Conservation (phyloP, 2,888 invertebrate species). For the Folsomia manolachei region DNA sequence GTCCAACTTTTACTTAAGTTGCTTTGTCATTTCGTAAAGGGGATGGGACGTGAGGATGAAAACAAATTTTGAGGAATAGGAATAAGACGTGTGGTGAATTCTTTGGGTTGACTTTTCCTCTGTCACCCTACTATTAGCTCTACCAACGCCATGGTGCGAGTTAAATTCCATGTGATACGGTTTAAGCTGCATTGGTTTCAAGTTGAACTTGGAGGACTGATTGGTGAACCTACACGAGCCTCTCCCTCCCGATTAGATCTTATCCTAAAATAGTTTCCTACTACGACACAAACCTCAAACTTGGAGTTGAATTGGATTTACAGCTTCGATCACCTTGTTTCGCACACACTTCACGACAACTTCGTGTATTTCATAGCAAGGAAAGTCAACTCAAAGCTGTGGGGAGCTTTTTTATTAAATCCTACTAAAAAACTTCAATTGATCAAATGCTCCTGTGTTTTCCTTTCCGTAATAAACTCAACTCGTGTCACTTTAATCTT, state of each 20-base stretch:
- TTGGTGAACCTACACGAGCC: conserved; percentile 12
- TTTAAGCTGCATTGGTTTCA: neutral
- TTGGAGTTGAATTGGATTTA: conserved; percentile 38
- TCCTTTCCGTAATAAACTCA: conserved; percentile 11
- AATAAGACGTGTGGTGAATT: conserved; percentile 49
- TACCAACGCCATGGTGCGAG: too few species aligned
- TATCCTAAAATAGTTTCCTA: conserved; percentile 36
- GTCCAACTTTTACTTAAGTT: conserved; percentile 23
- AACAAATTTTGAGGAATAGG: conserved; percentile 49
- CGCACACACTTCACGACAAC: conserved; percentile 26
- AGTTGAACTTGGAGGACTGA: conserved; percentile 1
- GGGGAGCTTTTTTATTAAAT: conserved; percentile 17
- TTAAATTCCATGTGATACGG: neutral
- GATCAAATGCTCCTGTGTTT: conserved; percentile 6
- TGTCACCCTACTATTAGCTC: too few species aligned
- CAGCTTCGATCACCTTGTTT: conserved; percentile 29
- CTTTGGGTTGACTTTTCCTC: conserved; percentile 17
- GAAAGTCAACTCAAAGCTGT: neutral
- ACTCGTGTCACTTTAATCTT: conserved; percentile 14
- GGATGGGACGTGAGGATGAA: conserved; percentile 49
- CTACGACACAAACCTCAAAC: conserved; percentile 38
- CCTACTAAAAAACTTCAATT: conserved; percentile 19
- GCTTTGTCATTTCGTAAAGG: conserved; percentile 33
- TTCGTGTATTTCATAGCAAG: conserved; percentile 7
- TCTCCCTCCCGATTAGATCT: conserved; percentile 38